Conservation (phyloP, 2,113 vertebrate species). For the Nipponia nippon region DNA sequence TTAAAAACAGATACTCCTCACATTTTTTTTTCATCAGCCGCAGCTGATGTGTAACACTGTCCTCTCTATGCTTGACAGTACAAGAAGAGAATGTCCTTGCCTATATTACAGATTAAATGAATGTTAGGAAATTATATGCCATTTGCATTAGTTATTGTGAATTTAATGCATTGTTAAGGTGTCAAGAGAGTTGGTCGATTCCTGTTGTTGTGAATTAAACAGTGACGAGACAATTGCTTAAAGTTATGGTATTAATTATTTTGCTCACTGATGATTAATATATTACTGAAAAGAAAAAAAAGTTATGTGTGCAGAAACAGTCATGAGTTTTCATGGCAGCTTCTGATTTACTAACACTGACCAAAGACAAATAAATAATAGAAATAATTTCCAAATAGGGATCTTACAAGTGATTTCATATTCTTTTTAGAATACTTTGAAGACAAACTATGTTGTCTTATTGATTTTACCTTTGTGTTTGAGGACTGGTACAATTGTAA, state of each 20-base stretch:
- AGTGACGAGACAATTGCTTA: not conserved
- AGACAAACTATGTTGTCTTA: not conserved
- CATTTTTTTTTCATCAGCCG: not conserved
- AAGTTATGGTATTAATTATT: constrained; percentile 2
- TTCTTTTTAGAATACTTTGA: not conserved
- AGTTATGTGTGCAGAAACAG: not conserved
- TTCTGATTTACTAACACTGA: not conserved
- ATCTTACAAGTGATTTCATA: not conserved
- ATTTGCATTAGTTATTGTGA: not conserved
- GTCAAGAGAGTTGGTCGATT: not conserved
- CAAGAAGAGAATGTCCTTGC: not conserved
- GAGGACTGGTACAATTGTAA: not conserved
- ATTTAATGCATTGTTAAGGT: not conserved
- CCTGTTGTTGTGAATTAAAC: not conserved
- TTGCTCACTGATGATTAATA: not conserved
- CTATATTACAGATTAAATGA: not conserved
- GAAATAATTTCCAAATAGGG: not conserved
- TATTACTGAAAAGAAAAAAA: not conserved
- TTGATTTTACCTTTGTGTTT: not conserved
- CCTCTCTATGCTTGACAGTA: not conserved
- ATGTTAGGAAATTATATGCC: not conserved
- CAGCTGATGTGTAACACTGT: not conserved
- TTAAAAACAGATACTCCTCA: not conserved
- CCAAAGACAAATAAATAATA: not conserved
- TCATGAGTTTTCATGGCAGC: not conserved